These are phyloP conservation scores for Calidris pygmaea DNA, from an alignment of 2,113 vertebrate genomes.

Conservation along the genomic window DNA sequence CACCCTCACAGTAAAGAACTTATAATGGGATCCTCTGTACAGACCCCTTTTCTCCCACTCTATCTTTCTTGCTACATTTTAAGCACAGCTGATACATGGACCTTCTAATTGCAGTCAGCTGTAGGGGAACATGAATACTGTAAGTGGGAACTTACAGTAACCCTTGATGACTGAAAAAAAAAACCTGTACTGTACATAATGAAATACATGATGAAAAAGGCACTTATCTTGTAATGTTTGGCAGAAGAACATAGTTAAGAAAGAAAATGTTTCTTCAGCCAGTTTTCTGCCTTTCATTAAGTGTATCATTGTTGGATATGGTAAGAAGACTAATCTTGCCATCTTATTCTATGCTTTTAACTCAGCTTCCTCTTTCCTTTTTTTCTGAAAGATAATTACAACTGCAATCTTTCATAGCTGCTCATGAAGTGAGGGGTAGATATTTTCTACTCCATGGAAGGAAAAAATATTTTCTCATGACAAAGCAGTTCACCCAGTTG, in stretches of 20 bases:
- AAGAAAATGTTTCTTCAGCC: background rate
- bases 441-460: background rate
- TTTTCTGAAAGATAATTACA: background rate
- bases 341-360: background rate
- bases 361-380: background rate
- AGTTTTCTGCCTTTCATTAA: conserved; percentile 12
- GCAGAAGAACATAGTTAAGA: background rate
- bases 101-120: background rate
- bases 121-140: background rate
- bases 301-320: background rate
- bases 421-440: background rate
- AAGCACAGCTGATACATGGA: background rate
- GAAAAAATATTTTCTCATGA: background rate
- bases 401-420: background rate
- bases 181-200: background rate
- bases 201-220: background rate
- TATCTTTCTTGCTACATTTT: background rate
- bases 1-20: too few species aligned
- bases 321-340: background rate
- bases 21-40: background rate
- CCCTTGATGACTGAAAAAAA: background rate
- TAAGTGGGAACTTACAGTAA: background rate
- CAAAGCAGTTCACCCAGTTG: background rate
- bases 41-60: background rate
- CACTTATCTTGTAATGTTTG: background rate